These are phyloP conservation scores for Poeciliopsis retropinna DNA, from an alignment of 2,113 vertebrate genomes.

Conservation along the genomic window DNA sequence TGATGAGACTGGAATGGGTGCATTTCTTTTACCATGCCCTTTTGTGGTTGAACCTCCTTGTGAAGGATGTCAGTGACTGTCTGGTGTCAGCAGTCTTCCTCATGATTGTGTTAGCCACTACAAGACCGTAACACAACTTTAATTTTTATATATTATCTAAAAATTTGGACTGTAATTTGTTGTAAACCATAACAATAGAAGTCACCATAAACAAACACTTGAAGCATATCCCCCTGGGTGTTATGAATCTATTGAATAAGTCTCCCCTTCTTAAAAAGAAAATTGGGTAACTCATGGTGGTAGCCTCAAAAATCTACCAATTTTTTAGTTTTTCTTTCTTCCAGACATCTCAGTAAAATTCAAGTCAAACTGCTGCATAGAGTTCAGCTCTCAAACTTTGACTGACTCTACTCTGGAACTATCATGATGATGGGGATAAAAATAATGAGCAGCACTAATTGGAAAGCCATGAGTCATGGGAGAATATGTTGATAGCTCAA, in stretches of 20 bases:
- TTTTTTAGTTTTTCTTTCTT: neutral
- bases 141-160: too few species aligned
- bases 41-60: too few species aligned
- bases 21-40: neutral
- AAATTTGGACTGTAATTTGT: too few species aligned
- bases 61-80: too few species aligned
- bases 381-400: neutral
- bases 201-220: too few species aligned
- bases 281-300: neutral
- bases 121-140: neutral
- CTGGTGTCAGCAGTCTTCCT: neutral
- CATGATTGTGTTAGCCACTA: neutral
- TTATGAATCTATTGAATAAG: too few species aligned
- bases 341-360: neutral
- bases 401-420: neutral
- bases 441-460: neutral
- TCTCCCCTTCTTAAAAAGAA: neutral
- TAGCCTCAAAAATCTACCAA: neutral
- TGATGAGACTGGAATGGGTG: neutral
- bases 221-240: too few species aligned
- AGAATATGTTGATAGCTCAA: neutral
- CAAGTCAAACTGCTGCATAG: neutral
- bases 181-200: too few species aligned
- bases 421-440: neutral
- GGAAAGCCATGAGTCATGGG: neutral